Conservation (phyloP, 2,113 vertebrate species). For the Tiliqua scincoides region DNA sequence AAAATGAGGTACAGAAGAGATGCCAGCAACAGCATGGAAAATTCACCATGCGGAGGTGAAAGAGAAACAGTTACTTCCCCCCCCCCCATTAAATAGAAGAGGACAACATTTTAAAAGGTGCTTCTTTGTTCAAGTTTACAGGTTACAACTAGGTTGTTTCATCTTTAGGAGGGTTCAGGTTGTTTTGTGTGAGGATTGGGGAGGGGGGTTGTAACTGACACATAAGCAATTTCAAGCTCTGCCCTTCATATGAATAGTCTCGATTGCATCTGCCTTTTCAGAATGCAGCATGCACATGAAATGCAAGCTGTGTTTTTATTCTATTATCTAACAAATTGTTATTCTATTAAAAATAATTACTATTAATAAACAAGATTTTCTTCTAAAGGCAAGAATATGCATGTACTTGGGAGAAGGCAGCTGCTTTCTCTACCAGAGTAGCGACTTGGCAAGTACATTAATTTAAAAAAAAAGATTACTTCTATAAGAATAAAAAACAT, state of each 20-base stretch:
- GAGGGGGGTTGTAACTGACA: conserved; percentile 51
- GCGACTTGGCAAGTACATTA: conserved; percentile 49
- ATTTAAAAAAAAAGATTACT: conserved; percentile 50
- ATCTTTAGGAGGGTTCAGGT: too few relatives aligned
- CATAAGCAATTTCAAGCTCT: conserved; percentile 57
- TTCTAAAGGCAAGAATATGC: conserved; percentile 46
- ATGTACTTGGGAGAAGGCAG: conserved; percentile 55
- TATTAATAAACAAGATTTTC: conserved; percentile 67
- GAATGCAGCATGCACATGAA: conserved; percentile 48
- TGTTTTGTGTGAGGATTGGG: too few relatives aligned
- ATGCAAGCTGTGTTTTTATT: conserved; percentile 60
- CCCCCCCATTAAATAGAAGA: too few relatives aligned
- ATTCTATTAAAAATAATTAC: conserved; percentile 64
- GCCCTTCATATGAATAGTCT: conserved; percentile 52
- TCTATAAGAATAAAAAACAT: conserved; percentile 50
- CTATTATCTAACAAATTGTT: conserved; percentile 59
- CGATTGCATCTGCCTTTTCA: conserved; percentile 61
- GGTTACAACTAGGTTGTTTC: too few relatives aligned
- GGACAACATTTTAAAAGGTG: too few relatives aligned
- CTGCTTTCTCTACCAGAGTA: conserved; percentile 55
- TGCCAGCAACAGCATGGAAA: too few relatives aligned
- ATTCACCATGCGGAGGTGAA: too few relatives aligned
- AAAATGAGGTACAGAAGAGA: too few relatives aligned
- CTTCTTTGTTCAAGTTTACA: too few relatives aligned
- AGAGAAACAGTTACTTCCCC: too few relatives aligned